Conservation (phyloP, 2,113 vertebrate genomes). For the Heloderma charlesbogerti region DNA sequence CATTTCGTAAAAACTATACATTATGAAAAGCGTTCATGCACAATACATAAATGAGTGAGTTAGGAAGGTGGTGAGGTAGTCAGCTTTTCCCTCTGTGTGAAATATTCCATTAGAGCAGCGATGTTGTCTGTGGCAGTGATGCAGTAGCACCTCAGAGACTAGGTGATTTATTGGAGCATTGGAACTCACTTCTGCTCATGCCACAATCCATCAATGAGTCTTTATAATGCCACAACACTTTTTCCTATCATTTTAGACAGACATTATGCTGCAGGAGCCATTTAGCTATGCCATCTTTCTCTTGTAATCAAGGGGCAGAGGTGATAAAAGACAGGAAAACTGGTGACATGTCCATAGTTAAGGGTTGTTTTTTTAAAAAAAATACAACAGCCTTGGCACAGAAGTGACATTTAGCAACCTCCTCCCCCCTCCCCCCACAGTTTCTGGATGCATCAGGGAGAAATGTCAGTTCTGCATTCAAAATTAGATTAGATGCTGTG, state of each 20-base stretch:
- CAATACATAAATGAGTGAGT: not conserved
- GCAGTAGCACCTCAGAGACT: not conserved
- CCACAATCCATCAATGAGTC: not conserved
- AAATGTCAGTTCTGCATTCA: not conserved
- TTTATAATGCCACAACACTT: not conserved
- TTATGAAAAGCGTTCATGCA: too few relatives aligned
- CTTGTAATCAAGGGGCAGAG: constrained; percentile 13
- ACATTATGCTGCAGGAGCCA: not conserved
- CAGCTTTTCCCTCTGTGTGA: not conserved
- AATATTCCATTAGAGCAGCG: not conserved
- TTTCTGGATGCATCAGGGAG: not conserved
- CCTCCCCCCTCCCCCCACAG: not conserved
- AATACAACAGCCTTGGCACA: not conserved
- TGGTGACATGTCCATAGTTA: not conserved
- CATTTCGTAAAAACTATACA: too few relatives aligned
- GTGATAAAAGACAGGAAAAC: not conserved
- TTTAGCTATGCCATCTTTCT: not conserved
- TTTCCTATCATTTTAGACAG: not conserved
- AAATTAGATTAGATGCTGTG: constrained; percentile 11
- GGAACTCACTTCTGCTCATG: not conserved
- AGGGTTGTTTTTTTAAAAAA: not conserved
- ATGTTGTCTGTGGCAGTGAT: not conserved
- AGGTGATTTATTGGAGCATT: constrained; percentile 5
- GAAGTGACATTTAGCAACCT: not conserved
- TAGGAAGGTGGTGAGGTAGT: too few relatives aligned